Percentiles rank a stretch among this genome's conserved stretches.
phyloP scores from a whole-genome alignment of 2,113 vertebrate genomes.

The Eclectus roratus region DNA sequence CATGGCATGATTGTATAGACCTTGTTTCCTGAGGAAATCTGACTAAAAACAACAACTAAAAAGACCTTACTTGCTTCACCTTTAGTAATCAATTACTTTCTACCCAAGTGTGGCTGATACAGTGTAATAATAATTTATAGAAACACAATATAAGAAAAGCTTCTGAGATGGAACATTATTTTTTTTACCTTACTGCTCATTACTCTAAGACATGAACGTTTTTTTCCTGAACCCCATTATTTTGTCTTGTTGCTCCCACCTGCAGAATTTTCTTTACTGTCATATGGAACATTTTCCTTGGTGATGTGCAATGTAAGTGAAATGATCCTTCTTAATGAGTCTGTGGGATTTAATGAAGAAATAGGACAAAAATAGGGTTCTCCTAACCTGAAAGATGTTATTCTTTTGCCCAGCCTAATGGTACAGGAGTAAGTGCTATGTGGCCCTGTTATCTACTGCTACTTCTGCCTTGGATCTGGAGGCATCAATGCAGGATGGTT shows the following conservation, averaged over 20 bases:
- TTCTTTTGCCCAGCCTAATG: background rate
- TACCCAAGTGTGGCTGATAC: background rate
- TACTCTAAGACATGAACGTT: background rate
- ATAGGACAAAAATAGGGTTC: background rate
- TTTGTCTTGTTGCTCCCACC: background rate
- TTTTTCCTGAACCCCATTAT: fast-evolving
- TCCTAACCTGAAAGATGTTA: background rate
- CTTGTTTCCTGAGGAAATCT: background rate
- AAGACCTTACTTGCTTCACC: background rate
- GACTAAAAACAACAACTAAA: background rate
- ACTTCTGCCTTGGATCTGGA: background rate
- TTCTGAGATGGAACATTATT: background rate
- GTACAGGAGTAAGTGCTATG: background rate
- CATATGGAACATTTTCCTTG: background rate
- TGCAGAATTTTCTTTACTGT: background rate
- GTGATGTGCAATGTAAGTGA: background rate
- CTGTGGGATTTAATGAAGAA: background rate
- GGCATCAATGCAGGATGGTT: background rate
- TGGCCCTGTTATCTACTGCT: background rate
- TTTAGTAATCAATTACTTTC: background rate
- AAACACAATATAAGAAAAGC: background rate
- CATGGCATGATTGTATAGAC: background rate
- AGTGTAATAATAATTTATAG: background rate
- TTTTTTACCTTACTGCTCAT: background rate
- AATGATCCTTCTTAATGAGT: background rate